Percentiles rank a stretch among this genome's conserved stretches.
These are phyloP conservation scores for Silurus lanzhouensis DNA, from an alignment of 2,797 vertebrate species.

Conservation along the genomic window DNA sequence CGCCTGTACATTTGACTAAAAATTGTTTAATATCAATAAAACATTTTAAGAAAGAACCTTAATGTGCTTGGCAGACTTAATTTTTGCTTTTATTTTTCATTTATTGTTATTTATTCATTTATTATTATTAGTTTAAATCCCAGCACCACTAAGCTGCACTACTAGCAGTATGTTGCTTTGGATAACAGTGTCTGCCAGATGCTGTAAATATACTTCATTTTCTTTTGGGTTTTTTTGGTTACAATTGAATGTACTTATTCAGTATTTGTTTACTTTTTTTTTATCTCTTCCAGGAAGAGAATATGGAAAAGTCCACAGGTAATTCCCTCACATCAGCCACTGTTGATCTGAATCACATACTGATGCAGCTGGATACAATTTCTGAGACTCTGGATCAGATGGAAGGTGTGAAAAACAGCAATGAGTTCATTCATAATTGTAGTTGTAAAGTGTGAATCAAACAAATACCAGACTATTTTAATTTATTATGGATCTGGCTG, in stretches of 20 bases:
- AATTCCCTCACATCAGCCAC: not conserved
- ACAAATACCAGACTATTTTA: not conserved
- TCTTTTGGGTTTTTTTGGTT: not conserved
- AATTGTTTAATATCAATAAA: not conserved
- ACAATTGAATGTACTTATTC: slow-evolving; percentile 13
- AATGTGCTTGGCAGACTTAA: not conserved
- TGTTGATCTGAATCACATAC: slow-evolving; percentile 62
- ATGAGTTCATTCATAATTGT: not conserved
- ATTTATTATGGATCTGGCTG: not conserved
- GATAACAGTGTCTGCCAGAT: not conserved
- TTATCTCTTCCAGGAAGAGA: slow-evolving; percentile 69
- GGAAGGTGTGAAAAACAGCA: slow-evolving; percentile 57
- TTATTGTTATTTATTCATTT: too few species aligned
- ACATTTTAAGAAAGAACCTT: not conserved
- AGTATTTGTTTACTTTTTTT: not conserved
- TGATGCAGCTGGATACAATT: slow-evolving; percentile 66
- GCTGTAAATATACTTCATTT: not conserved
- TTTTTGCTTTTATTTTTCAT: not conserved
- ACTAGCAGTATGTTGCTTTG: too few species aligned
- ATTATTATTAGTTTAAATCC: too few species aligned
- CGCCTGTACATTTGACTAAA: not conserved
- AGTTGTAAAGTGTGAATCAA: not conserved
- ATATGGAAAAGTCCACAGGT: slow-evolving; percentile 35
- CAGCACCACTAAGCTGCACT: too few species aligned
- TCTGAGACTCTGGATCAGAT: slow-evolving; percentile 65